Percentiles rank a stretch among this genome's conserved stretches.
Evolutionary conservation across 2,888 invertebrate species (phyloP).

Genomic region (Leptopilina drosophilae): DNA sequence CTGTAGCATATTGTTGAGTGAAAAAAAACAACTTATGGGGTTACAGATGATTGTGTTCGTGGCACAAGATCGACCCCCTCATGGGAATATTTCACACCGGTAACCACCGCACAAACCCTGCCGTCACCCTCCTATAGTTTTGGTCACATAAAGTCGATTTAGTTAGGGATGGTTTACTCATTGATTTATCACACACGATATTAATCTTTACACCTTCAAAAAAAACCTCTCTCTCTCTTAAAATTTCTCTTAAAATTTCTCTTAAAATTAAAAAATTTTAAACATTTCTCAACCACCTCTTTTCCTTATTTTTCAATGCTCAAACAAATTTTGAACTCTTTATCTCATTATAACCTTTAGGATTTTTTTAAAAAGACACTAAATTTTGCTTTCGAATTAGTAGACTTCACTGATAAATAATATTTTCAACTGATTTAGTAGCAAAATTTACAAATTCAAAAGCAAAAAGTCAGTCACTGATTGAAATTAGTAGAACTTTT

Average conservation of each 20-base stretch:
- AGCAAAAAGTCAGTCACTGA: too few species aligned
- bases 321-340: too few species aligned
- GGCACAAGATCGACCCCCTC: conserved; percentile 68
- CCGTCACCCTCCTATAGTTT: conserved; percentile 64
- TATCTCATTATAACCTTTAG: too few species aligned
- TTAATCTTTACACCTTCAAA: conserved; percentile 41
- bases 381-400: too few species aligned
- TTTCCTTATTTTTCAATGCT: too few species aligned
- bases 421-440: too few species aligned
- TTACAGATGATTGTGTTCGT: conserved; percentile 47
- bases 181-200: conserved; percentile 72
- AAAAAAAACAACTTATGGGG: conserved; percentile 44
- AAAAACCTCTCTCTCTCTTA: background rate
- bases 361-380: too few species aligned
- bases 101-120: conserved; percentile 71
- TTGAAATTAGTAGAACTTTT: too few species aligned
- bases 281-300: background rate
- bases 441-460: too few species aligned
- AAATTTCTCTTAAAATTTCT: background rate
- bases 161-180: conserved; percentile 75
- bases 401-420: too few species aligned
- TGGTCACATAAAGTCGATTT: conserved; percentile 74
- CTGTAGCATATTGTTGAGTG: conserved; percentile 51
- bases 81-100: conserved; percentile 77
- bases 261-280: background rate